Evolutionary conservation across 2,113 vertebrate genomes (phyloP).

Genomic region (Macroglossus sobrinus): DNA sequence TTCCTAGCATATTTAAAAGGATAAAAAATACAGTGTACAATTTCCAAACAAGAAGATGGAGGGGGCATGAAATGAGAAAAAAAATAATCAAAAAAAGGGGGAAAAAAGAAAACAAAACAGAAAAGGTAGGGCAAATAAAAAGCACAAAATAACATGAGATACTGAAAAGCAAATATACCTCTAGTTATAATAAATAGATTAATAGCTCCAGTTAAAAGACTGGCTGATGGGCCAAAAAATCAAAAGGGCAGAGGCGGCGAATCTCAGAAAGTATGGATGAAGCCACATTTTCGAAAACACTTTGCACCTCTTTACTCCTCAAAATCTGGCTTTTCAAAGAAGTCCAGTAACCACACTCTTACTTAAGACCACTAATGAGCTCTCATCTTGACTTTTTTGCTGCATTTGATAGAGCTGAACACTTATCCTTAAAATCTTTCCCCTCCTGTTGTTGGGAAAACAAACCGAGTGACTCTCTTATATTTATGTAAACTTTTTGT

Average conservation of each 20-base stretch:
- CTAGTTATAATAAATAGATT: no score
- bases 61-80: background rate
- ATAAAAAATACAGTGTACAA: background rate
- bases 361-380: background rate
- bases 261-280: background rate
- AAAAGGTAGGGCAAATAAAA: no score
- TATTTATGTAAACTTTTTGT: background rate
- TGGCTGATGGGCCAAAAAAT: no score
- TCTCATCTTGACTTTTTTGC: background rate
- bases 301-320: background rate
- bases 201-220: no score
- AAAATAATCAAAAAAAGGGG: background rate
- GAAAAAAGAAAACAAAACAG: no score
- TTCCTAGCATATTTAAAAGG: background rate
- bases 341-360: background rate
- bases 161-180: no score
- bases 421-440: conserved; percentile 14
- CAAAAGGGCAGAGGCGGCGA: background rate
- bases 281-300: background rate
- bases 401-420: background rate
- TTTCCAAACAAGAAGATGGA: background rate
- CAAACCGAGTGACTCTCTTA: background rate
- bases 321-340: background rate
- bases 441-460: background rate
- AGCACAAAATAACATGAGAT: no score